Evolutionary conservation across 2,113 vertebrate genomes (phyloP), one percentile per base, ranked within the genome.

Genomic region (Sigmodon hispidus): DNA sequence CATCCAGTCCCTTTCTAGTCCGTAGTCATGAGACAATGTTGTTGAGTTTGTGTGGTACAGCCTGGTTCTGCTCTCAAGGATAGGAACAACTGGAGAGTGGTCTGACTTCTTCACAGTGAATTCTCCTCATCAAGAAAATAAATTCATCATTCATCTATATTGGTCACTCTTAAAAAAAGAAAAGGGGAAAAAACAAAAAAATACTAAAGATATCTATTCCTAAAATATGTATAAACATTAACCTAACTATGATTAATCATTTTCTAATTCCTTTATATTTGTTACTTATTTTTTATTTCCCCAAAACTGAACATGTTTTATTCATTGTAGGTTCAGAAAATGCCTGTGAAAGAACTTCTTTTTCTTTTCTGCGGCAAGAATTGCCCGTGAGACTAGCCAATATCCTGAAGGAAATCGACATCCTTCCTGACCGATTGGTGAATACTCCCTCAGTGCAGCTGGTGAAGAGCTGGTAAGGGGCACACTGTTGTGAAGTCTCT

Each of bases 291-390:
- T 80, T 45, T 8, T 70, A 70, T 7, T 9, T 4, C 31, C 22
- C 75, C 21, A 88, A 91, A 86, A 45, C 10, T 94, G 87, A 96
- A 45, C 63, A n/a, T 73, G 77, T 40, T 2, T 88, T 88, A 90
- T 98, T 94, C 97, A 97, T 96, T 96, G 15, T 79, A 99, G 99
- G 99, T 92, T 99, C 99, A 0, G 98, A 98, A 75, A 99, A 99
- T 95, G 99, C 99, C 24, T 99, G 99, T 95, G 99, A 99, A 98
- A 99, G 99, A 98, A 99, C 99, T 11, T 99, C 99, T 10, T 99
- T 99, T 86, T 98, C 98, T 0, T 99, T 99, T 98, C 97, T 99
- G 95, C 98, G 99, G 10, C 99, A 99, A 98, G 99, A 99, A 94
- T 99, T 99, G 97, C 99, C 99, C 12, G 99, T 99, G 93, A 98